phyloP scores from a whole-genome alignment of 2,888 invertebrate species.

The Caenorhabditis afra region DNA sequence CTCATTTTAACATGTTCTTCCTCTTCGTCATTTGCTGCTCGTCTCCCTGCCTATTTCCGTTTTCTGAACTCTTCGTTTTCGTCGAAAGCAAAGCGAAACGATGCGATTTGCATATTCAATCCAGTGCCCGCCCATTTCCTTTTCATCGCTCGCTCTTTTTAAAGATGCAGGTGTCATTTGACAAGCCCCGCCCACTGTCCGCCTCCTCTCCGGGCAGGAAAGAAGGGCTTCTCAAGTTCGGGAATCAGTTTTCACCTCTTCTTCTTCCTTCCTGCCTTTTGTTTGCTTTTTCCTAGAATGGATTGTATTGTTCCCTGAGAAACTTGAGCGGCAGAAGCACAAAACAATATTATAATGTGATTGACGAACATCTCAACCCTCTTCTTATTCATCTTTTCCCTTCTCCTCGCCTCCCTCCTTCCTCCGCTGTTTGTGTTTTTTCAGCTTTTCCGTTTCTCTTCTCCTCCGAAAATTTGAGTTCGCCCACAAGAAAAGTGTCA shows the following conservation, averaged over 20 bases:
- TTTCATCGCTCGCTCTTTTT: background rate
- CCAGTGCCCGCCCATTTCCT: conserved; percentile 12
- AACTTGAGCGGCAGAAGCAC: background rate
- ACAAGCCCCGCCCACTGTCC: conserved; percentile 4
- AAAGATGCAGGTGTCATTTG: no score
- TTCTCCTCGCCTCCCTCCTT: conserved; percentile 8
- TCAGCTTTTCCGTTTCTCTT: background rate
- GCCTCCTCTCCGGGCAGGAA: background rate
- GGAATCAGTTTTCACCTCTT: conserved; percentile 13
- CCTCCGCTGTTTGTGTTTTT: conserved; percentile 12
- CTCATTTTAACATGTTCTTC: no score
- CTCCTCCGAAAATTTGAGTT: conserved; percentile 3
- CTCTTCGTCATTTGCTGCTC: no score
- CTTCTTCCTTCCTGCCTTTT: background rate
- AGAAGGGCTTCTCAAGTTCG: conserved; percentile 13
- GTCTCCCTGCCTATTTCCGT: background rate
- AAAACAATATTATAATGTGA: conserved; percentile 1
- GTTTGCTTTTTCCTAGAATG: background rate
- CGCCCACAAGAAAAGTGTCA: no score
- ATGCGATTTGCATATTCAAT: conserved; percentile 16
- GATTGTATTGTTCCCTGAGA: background rate
- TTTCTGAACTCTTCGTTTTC: conserved; percentile 10
- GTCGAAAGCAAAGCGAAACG: background rate
- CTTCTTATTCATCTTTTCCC: conserved; percentile 12
- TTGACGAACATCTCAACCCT: conserved; percentile 18